Conservation (phyloP, 2,113 vertebrate genomes). For the Monopterus albus region DNA sequence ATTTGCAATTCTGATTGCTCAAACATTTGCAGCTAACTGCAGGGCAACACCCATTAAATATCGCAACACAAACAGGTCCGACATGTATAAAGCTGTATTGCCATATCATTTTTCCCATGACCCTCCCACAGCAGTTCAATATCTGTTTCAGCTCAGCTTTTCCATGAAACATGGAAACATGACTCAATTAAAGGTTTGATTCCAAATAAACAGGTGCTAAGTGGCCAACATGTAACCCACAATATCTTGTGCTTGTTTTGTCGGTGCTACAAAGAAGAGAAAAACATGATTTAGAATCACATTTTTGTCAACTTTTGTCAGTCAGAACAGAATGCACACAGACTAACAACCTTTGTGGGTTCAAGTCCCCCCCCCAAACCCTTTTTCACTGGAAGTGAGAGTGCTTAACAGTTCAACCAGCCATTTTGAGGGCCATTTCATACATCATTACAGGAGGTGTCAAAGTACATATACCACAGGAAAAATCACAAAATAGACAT, state of each 20-base stretch:
- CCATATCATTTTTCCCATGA: slow-evolving; percentile 59
- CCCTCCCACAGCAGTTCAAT: slow-evolving; percentile 29
- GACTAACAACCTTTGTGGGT: not conserved
- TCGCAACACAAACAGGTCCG: slow-evolving; percentile 57
- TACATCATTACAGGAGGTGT: slow-evolving; percentile 3
- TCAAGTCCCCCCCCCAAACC: not conserved
- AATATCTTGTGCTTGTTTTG: not conserved
- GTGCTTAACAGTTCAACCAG: not conserved
- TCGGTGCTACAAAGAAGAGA: no score
- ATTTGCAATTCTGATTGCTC: slow-evolving; percentile 33
- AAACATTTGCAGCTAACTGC: slow-evolving; percentile 17
- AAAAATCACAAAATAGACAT: not conserved
- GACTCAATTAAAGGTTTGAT: slow-evolving; percentile 14
- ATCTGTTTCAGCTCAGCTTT: slow-evolving; percentile 29
- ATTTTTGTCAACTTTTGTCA: not conserved
- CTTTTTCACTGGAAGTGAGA: not conserved
- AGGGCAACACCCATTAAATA: slow-evolving; percentile 57
- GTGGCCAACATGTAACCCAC: not conserved
- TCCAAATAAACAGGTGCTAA: slow-evolving; percentile 11
- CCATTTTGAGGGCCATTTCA: slow-evolving; percentile 3
- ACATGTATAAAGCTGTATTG: slow-evolving; percentile 45
- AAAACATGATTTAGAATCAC: no score
- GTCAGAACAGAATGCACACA: not conserved
- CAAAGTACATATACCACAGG: slow-evolving; percentile 6
- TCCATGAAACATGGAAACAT: slow-evolving; percentile 11